phyloP scores from a whole-genome alignment of 64 coral and sea anemone genomes.

The Actinia equina region DNA sequence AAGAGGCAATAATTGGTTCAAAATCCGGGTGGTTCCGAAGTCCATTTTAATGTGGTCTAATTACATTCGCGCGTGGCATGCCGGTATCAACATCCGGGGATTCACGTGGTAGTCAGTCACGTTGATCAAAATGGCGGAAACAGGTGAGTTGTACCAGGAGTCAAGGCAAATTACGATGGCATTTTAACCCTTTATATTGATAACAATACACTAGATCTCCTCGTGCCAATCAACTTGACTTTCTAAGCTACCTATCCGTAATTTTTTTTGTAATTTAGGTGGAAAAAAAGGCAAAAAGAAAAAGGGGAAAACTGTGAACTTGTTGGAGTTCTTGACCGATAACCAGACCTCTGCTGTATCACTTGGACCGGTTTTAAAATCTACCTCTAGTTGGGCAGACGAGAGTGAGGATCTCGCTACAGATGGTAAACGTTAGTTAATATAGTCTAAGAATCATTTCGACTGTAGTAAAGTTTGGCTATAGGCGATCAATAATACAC shows the following conservation, averaged over 20 bases:
- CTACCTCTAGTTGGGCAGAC: conserved; percentile 83
- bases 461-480: neutral
- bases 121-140: conserved; percentile 97
- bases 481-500: too few species aligned
- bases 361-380: conserved; percentile 40
- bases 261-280: conserved; percentile 3
- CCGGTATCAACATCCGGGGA: conserved; percentile 51
- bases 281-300: conserved; percentile 94
- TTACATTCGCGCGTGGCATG: conserved; percentile 36
- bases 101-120: conserved; percentile 37
- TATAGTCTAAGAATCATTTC: neutral
- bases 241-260: neutral
- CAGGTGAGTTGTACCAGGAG: conserved; percentile 58
- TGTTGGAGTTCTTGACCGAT: conserved; percentile 80
- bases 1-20: too few species aligned
- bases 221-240: neutral
- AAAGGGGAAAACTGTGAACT: conserved; percentile 77
- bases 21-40: too few species aligned
- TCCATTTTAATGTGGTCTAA: too few species aligned
- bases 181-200: neutral
- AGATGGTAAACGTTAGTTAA: conserved; percentile 47
- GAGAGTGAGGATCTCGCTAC: conserved; percentile 77
- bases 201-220: neutral
- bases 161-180: conserved; percentile 14
- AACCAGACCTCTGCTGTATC: conserved; percentile 45